These are phyloP conservation scores for Penelope pileata DNA, from an alignment of 2,113 vertebrate species.

Conservation along the genomic window DNA sequence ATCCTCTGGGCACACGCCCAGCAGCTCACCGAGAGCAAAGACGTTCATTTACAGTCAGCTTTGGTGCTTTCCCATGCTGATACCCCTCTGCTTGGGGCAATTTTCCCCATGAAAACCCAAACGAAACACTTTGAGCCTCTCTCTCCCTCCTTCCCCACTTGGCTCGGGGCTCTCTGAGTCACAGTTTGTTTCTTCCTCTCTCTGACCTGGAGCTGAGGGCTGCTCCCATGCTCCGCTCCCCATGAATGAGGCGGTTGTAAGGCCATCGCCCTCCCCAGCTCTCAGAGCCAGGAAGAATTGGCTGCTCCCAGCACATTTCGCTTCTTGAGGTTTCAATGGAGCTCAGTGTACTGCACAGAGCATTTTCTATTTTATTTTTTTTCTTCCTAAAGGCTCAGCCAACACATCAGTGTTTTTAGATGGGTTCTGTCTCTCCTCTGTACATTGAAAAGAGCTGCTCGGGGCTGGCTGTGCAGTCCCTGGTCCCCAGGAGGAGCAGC, in stretches of 20 bases:
- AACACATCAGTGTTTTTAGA: not conserved
- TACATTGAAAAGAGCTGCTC: not conserved
- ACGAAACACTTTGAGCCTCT: not conserved
- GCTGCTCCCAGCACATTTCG: not conserved
- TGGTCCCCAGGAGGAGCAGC: not conserved
- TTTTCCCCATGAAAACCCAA: not conserved
- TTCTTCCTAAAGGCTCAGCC: rapidly evolving
- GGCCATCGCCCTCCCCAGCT: not conserved
- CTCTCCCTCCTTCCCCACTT: not conserved
- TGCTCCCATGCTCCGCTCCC: not conserved
- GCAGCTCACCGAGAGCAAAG: not conserved
- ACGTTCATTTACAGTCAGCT: not conserved
- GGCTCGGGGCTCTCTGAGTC: not conserved
- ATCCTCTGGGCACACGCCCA: not conserved
- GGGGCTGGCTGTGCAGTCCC: rapidly evolving
- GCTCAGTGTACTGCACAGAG: not conserved
- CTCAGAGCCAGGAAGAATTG: not conserved
- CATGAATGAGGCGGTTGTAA: not conserved
- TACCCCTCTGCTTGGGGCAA: not conserved
- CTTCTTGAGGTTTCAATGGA: not conserved
- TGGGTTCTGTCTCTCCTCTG: not conserved
- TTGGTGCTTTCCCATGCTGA: not conserved
- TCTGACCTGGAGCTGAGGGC: not conserved
- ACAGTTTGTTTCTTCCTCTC: not conserved
- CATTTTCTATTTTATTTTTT: no score